These are phyloP conservation scores for Carpatolechia fugitivella DNA, from an alignment of 2,888 invertebrate genomes.

Conservation along the genomic window DNA sequence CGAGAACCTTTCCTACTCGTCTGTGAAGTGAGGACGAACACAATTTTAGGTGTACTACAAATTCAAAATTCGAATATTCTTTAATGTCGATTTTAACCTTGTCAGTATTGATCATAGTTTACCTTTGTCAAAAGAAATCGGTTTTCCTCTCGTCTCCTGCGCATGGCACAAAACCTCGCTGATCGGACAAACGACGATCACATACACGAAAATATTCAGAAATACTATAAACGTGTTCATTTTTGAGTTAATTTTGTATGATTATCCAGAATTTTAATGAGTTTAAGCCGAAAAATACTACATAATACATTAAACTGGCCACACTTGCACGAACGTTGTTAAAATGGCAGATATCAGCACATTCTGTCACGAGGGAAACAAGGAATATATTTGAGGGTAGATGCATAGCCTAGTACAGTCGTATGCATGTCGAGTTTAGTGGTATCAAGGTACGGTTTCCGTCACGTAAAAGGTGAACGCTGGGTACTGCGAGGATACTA, in stretches of 20 bases:
- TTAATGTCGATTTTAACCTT: no score
- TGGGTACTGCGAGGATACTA: no score
- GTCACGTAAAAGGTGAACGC: no score
- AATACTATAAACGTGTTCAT: conserved; percentile 19
- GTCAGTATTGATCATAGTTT: no score
- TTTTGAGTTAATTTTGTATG: not conserved
- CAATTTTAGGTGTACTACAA: no score
- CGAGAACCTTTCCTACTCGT: no score
- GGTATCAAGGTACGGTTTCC: no score
- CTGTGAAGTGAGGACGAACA: no score
- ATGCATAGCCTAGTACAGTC: no score
- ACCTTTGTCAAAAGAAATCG: not conserved
- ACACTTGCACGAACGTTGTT: conserved; percentile 11
- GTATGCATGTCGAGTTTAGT: no score
- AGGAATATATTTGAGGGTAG: not conserved
- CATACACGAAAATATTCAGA: conserved; percentile 39
- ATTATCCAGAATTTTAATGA: not conserved
- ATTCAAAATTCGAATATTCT: no score
- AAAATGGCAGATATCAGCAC: conserved; percentile 28
- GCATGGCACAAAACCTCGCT: conserved; percentile 26
- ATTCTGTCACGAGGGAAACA: not conserved
- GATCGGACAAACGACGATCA: conserved; percentile 42
- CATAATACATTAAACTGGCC: conserved; percentile 9
- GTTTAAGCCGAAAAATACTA: not conserved
- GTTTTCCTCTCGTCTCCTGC: conserved; percentile 14